phyloP scores from a whole-genome alignment of 1,140 invertebrate species.

The Aphis gossypii region DNA sequence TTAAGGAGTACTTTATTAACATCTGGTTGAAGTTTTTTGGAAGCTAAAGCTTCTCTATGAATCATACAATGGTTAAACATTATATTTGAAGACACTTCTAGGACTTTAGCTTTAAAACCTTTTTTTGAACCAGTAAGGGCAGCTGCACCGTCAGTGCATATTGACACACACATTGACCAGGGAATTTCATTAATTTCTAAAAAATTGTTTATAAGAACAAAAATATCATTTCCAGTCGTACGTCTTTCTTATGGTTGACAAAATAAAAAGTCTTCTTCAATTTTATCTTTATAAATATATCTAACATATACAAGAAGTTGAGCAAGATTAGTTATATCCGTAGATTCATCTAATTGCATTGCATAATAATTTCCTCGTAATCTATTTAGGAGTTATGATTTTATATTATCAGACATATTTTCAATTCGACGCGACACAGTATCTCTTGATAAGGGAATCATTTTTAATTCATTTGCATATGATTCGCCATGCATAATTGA shows the following conservation, averaged over 20 bases:
- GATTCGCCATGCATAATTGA: no score
- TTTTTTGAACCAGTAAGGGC: background rate
- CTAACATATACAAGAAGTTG: constrained; percentile 13
- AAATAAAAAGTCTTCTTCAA: constrained; percentile 39
- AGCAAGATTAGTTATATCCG: constrained; percentile 38
- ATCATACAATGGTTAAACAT: background rate
- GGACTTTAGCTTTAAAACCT: no score
- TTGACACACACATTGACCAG: background rate
- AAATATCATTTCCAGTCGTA: constrained; percentile 13
- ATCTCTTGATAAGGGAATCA: constrained; percentile 62
- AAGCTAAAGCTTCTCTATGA: no score
- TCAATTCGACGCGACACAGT: constrained; percentile 61
- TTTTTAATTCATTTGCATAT: constrained; percentile 35
- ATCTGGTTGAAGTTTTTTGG: no score
- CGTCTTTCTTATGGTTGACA: constrained; percentile 20
- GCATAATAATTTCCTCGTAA: constrained; percentile 1
- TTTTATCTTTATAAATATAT: background rate
- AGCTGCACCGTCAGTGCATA: no score
- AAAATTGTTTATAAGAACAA: background rate
- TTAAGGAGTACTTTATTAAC: no score
- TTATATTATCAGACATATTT: constrained; percentile 61
- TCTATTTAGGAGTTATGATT: constrained; percentile 47
- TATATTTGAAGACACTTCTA: background rate
- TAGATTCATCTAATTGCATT: constrained; percentile 44
- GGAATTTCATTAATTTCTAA: constrained; percentile 2